A percentile compares a stretch with the other conserved stretches of the same genome.
Evolutionary conservation across 2,113 vertebrate genomes (phyloP).

Genomic region (Henicopernis longicauda): DNA sequence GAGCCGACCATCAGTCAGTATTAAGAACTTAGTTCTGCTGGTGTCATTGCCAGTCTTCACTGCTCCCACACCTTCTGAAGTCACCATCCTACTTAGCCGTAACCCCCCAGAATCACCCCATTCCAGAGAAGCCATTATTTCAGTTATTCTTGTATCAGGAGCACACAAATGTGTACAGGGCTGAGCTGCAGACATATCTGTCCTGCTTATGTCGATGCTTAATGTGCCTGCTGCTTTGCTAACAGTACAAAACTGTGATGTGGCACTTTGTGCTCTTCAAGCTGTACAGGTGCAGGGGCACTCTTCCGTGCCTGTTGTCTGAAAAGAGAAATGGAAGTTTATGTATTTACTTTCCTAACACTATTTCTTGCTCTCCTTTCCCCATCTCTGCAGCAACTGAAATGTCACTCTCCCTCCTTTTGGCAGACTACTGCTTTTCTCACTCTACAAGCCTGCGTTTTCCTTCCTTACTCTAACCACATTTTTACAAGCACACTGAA

Average conservation of each 20-base stretch:
- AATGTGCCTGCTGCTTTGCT: background rate
- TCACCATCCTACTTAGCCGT: background rate
- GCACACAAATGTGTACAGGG: background rate
- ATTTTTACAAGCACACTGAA: background rate
- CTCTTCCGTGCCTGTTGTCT: background rate
- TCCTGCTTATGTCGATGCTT: fast-evolving
- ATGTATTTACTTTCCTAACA: background rate
- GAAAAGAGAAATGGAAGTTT: background rate
- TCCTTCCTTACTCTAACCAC: background rate
- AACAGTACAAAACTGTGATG: background rate
- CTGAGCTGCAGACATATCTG: background rate
- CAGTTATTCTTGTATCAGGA: background rate
- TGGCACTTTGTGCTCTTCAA: background rate
- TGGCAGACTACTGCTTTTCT: background rate
- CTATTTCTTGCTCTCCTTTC: background rate
- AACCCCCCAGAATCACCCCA: background rate
- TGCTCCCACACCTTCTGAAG: background rate
- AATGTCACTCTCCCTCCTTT: background rate
- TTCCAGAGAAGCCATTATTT: background rate
- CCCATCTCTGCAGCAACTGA: background rate
- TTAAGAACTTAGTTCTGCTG: background rate
- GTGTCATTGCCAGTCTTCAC: background rate
- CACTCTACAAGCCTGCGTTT: background rate
- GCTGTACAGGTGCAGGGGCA: background rate
- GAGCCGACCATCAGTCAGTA: background rate